A percentile compares a stretch with the other conserved stretches of the same genome.
These are phyloP conservation scores for Campopleginae sp. DNA, from an alignment of 2,888 invertebrate species.

Conservation along the genomic window DNA sequence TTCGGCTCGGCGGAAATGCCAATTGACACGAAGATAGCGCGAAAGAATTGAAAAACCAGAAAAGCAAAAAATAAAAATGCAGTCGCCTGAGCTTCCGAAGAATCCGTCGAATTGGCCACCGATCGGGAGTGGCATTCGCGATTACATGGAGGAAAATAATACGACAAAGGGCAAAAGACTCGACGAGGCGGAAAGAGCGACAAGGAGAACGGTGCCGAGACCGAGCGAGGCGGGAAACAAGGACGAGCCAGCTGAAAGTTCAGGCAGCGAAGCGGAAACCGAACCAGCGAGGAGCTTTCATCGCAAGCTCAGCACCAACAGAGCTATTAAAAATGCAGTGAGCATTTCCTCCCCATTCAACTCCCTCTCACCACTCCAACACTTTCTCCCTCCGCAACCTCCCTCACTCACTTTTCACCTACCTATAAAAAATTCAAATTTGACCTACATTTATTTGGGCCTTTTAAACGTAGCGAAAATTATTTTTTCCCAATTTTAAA, in stretches of 20 bases:
- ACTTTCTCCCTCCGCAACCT: neutral
- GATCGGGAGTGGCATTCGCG: conserved; percentile 35
- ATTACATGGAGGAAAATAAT: conserved; percentile 6
- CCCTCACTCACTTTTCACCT: conserved; percentile 3
- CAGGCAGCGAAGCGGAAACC: conserved; percentile 93
- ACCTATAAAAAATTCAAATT: neutral
- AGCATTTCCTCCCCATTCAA: conserved; percentile 78
- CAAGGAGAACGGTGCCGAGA: neutral
- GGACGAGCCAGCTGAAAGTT: conserved; percentile 86
- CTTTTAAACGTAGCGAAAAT: neutral
- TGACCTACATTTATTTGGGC: neutral
- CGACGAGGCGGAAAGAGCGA: conserved; percentile 45
- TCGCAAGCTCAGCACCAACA: conserved; percentile 92
- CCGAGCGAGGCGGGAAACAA: conserved; percentile 58
- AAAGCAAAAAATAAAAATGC: conserved; percentile 34
- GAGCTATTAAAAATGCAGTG: conserved; percentile 92
- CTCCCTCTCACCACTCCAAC: neutral
- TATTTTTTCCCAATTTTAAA: too few relatives aligned
- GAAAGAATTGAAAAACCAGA: conserved; percentile 16
- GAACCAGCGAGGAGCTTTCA: conserved; percentile 91
- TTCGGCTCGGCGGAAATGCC: neutral
- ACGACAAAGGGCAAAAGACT: conserved; percentile 51
- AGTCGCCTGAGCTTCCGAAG: conserved; percentile 37
- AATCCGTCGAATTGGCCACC: conserved; percentile 33
- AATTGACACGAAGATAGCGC: neutral